Percentiles rank a stretch among this genome's conserved stretches.
Evolutionary conservation across 1,140 invertebrate genomes (phyloP).

Genomic region (Halictus rubicundus): DNA sequence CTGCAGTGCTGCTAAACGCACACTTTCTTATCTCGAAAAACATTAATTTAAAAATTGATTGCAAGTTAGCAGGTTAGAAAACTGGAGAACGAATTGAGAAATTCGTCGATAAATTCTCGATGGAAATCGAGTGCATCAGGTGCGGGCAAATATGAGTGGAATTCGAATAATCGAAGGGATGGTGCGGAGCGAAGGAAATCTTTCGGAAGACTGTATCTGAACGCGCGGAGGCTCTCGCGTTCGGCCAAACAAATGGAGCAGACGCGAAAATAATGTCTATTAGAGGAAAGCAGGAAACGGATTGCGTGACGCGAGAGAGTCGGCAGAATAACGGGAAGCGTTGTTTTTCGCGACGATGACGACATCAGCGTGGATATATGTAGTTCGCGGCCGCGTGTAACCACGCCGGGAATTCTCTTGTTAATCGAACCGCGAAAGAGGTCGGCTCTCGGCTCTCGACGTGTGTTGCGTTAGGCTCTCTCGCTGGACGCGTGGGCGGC

Average conservation of each 20-base stretch:
- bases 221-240: not conserved
- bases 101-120: too few species aligned
- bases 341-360: slow-evolving; percentile 12
- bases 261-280: too few species aligned
- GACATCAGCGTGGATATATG: slow-evolving; percentile 21
- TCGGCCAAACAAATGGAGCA: not conserved
- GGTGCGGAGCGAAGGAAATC: too few species aligned
- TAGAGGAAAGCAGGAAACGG: not conserved
- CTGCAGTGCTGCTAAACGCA: too few species aligned
- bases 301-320: not conserved
- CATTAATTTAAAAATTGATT: too few species aligned
- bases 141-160: too few species aligned
- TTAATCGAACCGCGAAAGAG: slow-evolving; percentile 45
- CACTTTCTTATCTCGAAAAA: too few species aligned
- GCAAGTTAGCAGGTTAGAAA: too few species aligned
- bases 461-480: slow-evolving; percentile 16
- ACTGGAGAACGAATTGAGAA: too few species aligned
- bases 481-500: slow-evolving; percentile 30
- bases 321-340: not conserved
- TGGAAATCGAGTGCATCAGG: too few species aligned
- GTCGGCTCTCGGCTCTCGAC: not conserved
- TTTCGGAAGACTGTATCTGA: too few species aligned
- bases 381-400: not conserved
- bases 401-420: slow-evolving; percentile 1
- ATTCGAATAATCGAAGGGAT: too few species aligned